Base-by-base conservation (phyloP, 2,888 invertebrate species). In the Aromia moschata region DNA sequence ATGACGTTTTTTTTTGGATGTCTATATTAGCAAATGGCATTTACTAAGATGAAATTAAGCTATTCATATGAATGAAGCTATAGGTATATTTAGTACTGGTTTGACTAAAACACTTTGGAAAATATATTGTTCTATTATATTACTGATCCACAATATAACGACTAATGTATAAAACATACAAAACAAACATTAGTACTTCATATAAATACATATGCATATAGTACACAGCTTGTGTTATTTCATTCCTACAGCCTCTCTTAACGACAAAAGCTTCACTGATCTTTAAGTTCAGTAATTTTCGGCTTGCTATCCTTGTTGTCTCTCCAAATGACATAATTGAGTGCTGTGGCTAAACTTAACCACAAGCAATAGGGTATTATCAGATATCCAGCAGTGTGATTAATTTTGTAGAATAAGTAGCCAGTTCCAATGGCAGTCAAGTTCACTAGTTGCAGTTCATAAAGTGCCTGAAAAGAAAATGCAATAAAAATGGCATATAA, bases 361-460 rank as follows among this genome's bases (percentile, higher is more conserved):
- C 93, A 94, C 14, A 84, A 85, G 15, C 92, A 77, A 74, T 94
- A 94, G 0, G 94, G 94, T 44, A 89, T 70, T 79, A 92, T 85
- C 30, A 93, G 73, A 64, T 83, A 84, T 2, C 88, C 88, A 14
- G 93, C 90, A 0, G 81, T 78, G 43, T 83, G 83, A 76, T 90
- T 90, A 2, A 91, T 80, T 53, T 80, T 78, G 70, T 84, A 86
- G 77, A 90, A 91, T 25, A 84, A 77, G 1, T 84, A 72, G 0
- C 84, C 85, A 68, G 87, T 85, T 0, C 83, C 84, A 1, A 84
- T 81, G 0, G 87, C 88, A 0, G 85, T 83, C 0, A 80, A 83
- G 66, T 87, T 87, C 1, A 90, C 72, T 0, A 84, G 81, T 15
- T 83, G 64, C 15, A 90, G 84, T 70, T 89, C 87, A 67, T 84